phyloP scores from a whole-genome alignment of 1,140 invertebrate genomes.

The Halesus radiatus region DNA sequence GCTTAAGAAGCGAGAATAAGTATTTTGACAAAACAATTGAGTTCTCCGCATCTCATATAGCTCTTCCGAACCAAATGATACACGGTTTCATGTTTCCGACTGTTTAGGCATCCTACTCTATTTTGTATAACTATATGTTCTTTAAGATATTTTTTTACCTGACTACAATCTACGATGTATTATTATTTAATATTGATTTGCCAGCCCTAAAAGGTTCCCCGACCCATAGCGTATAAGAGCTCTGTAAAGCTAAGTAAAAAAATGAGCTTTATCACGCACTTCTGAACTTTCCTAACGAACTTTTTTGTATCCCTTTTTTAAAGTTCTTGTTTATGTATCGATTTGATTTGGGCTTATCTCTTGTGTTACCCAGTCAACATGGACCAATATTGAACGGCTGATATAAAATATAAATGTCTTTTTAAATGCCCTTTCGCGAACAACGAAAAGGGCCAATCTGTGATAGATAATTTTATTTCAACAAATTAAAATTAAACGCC shows the following conservation, averaged over 20 bases:
- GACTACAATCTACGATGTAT: no score
- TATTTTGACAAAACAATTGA: no score
- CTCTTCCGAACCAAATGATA: no score
- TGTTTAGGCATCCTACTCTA: no score
- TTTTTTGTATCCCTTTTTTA: conserved; percentile 46
- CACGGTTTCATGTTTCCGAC: no score
- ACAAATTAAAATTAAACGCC: no score
- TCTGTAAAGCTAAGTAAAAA: conserved; percentile 38
- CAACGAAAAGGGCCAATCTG: neutral
- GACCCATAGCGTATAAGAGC: conserved; percentile 32
- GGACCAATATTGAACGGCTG: conserved; percentile 8
- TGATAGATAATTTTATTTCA: neutral
- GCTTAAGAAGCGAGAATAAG: no score
- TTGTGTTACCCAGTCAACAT: conserved; percentile 13
- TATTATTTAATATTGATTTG: neutral
- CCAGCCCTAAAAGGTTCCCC: neutral
- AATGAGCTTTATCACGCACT: conserved; percentile 52
- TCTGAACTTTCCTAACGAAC: conserved; percentile 50
- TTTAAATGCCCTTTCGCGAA: neutral
- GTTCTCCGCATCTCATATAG: no score
- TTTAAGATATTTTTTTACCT: no score
- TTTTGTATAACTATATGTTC: no score
- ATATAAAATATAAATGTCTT: conserved; percentile 16
- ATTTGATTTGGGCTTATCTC: conserved; percentile 56
- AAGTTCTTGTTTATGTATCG: conserved; percentile 25